Evolutionary conservation across 2,113 vertebrate species (phyloP), one percentile per base, ranked within the genome.

Genomic region (Toxotes jaculatrix): DNA sequence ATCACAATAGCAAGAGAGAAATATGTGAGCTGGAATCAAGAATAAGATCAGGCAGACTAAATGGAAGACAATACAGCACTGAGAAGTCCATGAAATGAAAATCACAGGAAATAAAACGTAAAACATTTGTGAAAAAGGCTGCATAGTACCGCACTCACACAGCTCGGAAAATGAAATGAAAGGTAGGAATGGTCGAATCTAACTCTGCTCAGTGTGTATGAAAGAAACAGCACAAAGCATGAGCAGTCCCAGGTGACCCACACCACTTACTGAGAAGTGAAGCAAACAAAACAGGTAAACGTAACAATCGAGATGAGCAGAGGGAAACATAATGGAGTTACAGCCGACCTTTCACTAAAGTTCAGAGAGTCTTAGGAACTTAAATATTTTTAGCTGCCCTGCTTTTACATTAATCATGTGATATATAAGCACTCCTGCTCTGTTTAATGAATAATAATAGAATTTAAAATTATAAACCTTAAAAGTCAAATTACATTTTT

Each of bases 1-100:
- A 93, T 92, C 88, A 94, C 78, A 93, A 89, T 5, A 78, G 79
- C 51, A 32, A 87, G 56, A 85, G 79, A 84, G 62, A 91, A 80
- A 84, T n/a, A 49, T 14, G 72, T 90, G 88, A 93, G 80, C 61
- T 72, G 60, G 70, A 81, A 77, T 78, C 45, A 86, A 47, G 43
- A 74, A 74, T 23, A 61, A 23, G 38, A 60, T 51, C 45, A 53
- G 60, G 32, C 40, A 64, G 56, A 72, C 8, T 36, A 57, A 64
- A 27, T 2, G 14, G 57, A 88, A 59, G 40, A 85, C 56, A 67
- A 70, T 2, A 27, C 66, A 65, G 60, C 4, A 32, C 2, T 3
- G 59, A 32, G 40, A 76, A 11, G 57, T 32, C 17, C 17, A 36
- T 4, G 64, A 3, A 11, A 80, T 27, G 12, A 56, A 45, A 81